Base-by-base conservation (phyloP, 1,140 invertebrate genomes). In the Dryas iulia region DNA sequence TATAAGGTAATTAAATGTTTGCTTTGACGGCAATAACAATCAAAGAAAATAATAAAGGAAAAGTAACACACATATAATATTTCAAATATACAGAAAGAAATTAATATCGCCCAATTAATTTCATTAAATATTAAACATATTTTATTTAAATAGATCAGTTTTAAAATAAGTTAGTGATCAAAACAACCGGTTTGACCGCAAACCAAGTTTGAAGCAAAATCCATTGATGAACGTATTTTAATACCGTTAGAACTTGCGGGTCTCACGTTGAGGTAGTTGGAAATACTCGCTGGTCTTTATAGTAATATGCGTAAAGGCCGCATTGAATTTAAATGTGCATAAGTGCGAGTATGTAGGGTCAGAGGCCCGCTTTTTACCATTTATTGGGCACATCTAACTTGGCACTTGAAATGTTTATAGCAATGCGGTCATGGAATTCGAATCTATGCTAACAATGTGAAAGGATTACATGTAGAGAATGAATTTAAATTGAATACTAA, bases 351-450 rank as follows among this genome's bases (percentile, higher is more conserved):
- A 53, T 11, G 61, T 39, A 64, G 69, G 84, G 85, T 79, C 74
- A 82, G 79, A 84, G 83, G 78, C 78, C 77, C 81, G 88, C 79
- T 90, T 86, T 47, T 87, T 82, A 81, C 73, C 75, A 86, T 85
- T 81, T 84, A 84, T 83, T 82, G 78, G 78, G 77, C 68, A 81
- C 79, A 78, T 78, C 76, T 61, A 58, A 74, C 63, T 68, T 68
- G 59, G 62, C 71, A 60, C 66, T 65, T 54, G 60, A 31, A 54
- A 24, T 47, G 39, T 47, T 28, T 39, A 58, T 26, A 60, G 24
- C 7, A 70, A 53, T 33, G 60, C 35, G 62, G 68, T 70, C 61
- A 56, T 64, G 61, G 57, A 35, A 62, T 61, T 60, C 54, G 39
- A 47, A 47, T 47, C 39, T 47, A 47, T 47, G 39, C 39, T 18